phyloP scores from a whole-genome alignment of 2,113 vertebrate genomes.

The Solenodon paradoxus region DNA sequence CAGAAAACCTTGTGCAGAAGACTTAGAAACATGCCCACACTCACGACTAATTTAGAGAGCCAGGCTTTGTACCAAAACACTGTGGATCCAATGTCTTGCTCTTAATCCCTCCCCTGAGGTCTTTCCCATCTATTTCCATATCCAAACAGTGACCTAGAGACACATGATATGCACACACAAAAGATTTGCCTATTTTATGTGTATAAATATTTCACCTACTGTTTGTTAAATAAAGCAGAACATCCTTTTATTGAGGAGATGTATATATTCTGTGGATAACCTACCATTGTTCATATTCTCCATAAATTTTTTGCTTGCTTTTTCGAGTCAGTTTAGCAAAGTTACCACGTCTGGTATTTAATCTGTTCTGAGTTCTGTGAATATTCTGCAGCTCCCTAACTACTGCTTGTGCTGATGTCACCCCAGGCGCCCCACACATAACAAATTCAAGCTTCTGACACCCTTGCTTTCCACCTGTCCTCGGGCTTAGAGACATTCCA shows the following conservation, averaged over 20 bases:
- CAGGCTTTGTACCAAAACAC: neutral
- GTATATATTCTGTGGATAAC: neutral
- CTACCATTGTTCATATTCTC: neutral
- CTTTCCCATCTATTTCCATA: neutral
- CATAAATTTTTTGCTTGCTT: neutral
- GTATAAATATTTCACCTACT: neutral
- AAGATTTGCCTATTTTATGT: neutral
- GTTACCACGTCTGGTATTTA: neutral
- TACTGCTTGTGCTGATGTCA: neutral
- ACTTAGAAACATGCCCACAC: rapidly evolving
- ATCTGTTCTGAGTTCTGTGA: neutral
- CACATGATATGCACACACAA: neutral
- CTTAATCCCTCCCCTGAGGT: neutral
- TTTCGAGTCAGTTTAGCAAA: neutral
- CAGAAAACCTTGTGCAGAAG: neutral
- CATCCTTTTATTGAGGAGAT: neutral
- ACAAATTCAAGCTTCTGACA: neutral
- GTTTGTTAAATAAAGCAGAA: neutral
- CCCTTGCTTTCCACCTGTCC: neutral
- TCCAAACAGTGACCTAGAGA: no score
- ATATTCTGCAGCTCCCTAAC: neutral
- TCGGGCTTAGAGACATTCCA: neutral
- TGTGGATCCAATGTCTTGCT: neutral
- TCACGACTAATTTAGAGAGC: neutral
- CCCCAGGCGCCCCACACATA: neutral